Evolutionary conservation across 2,888 invertebrate species (phyloP).

Genomic region (Eupithecia tripunctaria): DNA sequence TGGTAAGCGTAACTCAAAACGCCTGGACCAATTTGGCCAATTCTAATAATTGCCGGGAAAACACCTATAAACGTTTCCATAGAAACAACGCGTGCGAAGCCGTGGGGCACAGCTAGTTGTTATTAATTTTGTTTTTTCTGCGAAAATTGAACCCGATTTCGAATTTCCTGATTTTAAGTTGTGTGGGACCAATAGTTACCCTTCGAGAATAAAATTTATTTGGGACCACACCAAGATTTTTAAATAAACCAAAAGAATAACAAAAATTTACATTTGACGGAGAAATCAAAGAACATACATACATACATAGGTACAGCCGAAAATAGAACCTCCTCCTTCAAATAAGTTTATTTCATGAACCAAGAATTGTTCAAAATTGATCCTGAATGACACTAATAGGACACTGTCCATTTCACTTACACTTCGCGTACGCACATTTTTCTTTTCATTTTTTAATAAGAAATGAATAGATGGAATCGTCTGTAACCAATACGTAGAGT

Average conservation of each 20-base stretch:
- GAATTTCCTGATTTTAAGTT: too few relatives aligned
- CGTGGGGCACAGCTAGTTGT: too few relatives aligned
- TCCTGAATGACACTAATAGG: not conserved
- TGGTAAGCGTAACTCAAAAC: too few relatives aligned
- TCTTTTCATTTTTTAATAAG: constrained; percentile 40
- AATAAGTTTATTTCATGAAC: not conserved
- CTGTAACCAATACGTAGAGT: constrained; percentile 50
- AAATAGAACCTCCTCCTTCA: not conserved
- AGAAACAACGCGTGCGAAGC: too few relatives aligned
- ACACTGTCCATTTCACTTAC: not conserved
- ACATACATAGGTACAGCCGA: not conserved
- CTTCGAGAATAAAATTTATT: too few relatives aligned
- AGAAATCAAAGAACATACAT: not conserved
- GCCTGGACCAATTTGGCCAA: too few relatives aligned
- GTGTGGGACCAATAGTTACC: not conserved
- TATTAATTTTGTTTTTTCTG: too few relatives aligned
- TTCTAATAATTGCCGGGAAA: too few relatives aligned
- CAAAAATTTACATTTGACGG: not conserved
- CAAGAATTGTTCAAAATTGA: not conserved
- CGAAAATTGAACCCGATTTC: too few relatives aligned
- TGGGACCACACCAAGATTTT: too few relatives aligned
- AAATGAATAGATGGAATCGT: constrained; percentile 44
- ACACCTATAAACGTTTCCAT: too few relatives aligned
- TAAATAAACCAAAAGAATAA: not conserved
- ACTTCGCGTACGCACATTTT: not conserved